phyloP scores from a whole-genome alignment of 2,888 invertebrate genomes.

The Nomada lathburiana region DNA sequence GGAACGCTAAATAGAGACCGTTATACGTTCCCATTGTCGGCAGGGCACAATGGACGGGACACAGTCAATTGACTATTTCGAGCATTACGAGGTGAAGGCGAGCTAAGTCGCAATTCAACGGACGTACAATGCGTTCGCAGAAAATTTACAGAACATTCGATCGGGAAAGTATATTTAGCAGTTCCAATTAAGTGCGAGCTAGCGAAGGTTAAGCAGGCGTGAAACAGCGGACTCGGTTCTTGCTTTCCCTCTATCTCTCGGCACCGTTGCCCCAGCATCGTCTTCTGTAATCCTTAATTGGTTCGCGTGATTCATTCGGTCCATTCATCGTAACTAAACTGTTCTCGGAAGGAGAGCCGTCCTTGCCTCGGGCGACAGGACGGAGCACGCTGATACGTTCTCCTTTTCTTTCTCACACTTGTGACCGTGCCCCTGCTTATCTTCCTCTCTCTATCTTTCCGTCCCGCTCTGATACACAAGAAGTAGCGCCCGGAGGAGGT shows the following conservation, averaged over 20 bases:
- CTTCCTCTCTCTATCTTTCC: neutral
- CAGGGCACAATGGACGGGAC: neutral
- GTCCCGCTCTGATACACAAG: conserved; percentile 55
- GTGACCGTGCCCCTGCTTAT: conserved; percentile 16
- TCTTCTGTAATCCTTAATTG: conserved; percentile 82
- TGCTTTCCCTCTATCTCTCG: conserved; percentile 49
- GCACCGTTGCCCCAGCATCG: conserved; percentile 52
- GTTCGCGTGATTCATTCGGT: conserved; percentile 82
- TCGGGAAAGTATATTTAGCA: conserved; percentile 62
- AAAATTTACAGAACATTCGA: conserved; percentile 35
- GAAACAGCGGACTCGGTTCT: conserved; percentile 57
- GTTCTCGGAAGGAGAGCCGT: conserved; percentile 71
- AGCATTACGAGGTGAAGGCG: neutral
- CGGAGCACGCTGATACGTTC: conserved; percentile 60
- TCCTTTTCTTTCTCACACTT: conserved; percentile 11
- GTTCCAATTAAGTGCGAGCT: conserved; percentile 66
- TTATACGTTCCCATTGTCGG: neutral
- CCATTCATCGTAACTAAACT: conserved; percentile 80
- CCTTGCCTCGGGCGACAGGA: conserved; percentile 76
- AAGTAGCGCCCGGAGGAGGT: conserved; percentile 72
- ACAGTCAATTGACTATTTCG: conserved; percentile 5
- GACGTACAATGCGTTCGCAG: conserved; percentile 15
- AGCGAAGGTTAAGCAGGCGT: conserved; percentile 69
- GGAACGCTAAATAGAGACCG: neutral
- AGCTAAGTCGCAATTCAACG: conserved; percentile 23